Conservation (phyloP, 2,113 vertebrate genomes). For the Sinocyclocheilus anshuiensis region DNA sequence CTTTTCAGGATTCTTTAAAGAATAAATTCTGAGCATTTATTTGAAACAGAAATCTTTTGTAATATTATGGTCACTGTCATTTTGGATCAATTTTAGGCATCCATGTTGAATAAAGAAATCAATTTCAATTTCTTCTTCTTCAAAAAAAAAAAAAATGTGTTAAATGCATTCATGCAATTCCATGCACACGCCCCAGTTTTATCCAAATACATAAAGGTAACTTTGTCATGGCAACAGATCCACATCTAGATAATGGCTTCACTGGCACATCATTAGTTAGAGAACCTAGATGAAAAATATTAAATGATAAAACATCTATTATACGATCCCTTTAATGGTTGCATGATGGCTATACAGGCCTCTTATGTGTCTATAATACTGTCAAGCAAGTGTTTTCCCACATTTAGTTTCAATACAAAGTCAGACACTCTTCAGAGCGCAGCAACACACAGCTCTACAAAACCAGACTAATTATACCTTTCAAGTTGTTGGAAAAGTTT, state of each 20-base stretch:
- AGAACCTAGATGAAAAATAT: background rate
- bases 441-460: background rate
- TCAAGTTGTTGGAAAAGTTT: conserved; percentile 15
- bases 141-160: background rate
- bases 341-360: background rate
- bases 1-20: background rate
- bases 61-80: background rate
- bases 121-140: background rate
- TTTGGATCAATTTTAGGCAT: background rate
- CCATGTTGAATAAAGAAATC: background rate
- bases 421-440: conserved; percentile 5
- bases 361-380: background rate
- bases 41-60: background rate
- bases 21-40: background rate
- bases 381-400: background rate
- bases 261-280: background rate
- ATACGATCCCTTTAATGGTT: background rate
- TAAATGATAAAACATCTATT: background rate
- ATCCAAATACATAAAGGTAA: background rate
- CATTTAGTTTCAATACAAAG: conserved; percentile 7
- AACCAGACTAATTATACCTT: conserved; percentile 3
- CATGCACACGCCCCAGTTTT: background rate
- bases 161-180: background rate
- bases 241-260: background rate
- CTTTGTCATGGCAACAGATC: background rate